Conservation (phyloP, 1,140 invertebrate genomes). For the Drosophila gunungcola region DNA sequence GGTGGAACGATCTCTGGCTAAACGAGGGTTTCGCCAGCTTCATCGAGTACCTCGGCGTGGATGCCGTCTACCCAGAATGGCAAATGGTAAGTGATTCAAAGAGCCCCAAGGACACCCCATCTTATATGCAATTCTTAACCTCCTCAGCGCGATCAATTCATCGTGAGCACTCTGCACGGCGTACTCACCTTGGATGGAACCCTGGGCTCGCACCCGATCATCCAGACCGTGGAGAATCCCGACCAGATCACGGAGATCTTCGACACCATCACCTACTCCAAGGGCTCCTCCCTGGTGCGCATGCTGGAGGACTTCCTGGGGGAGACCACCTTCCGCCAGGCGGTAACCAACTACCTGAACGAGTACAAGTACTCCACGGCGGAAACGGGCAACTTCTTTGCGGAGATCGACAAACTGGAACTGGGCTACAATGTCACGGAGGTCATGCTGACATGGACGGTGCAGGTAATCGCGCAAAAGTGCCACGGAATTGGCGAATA, state of each 20-base stretch:
- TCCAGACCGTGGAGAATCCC: slow-evolving; percentile 92
- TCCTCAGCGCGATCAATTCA: slow-evolving; percentile 88
- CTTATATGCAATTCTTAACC: slow-evolving; percentile 70
- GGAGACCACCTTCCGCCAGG: slow-evolving; percentile 89
- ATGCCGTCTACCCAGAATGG: slow-evolving; percentile 91
- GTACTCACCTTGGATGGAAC: slow-evolving; percentile 92
- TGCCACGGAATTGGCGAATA: slow-evolving; percentile 16
- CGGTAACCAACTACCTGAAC: slow-evolving; percentile 91
- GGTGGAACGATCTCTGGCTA: slow-evolving; percentile 98
- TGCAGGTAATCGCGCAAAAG: slow-evolving; percentile 63
- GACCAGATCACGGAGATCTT: slow-evolving; percentile 97
- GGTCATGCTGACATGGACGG: slow-evolving; percentile 97
- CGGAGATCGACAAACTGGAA: slow-evolving; percentile 86
- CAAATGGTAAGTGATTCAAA: slow-evolving; percentile 88
- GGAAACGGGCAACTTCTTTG: slow-evolving; percentile 91
- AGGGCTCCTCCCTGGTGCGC: slow-evolving; percentile 95
- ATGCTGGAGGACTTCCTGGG: slow-evolving; percentile 96
- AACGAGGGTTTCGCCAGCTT: slow-evolving; percentile 97
- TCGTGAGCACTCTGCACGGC: slow-evolving; percentile 89
- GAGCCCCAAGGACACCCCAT: slow-evolving; percentile 15
- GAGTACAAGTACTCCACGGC: slow-evolving; percentile 91
- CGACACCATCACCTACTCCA: slow-evolving; percentile 96
- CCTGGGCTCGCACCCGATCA: slow-evolving; percentile 94
- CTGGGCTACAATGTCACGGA: slow-evolving; percentile 85
- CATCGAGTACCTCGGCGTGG: slow-evolving; percentile 92